Percentiles rank a stretch among this genome's conserved stretches.
phyloP scores from a whole-genome alignment of 2,113 vertebrate species.

The Sisor rabdophorus region DNA sequence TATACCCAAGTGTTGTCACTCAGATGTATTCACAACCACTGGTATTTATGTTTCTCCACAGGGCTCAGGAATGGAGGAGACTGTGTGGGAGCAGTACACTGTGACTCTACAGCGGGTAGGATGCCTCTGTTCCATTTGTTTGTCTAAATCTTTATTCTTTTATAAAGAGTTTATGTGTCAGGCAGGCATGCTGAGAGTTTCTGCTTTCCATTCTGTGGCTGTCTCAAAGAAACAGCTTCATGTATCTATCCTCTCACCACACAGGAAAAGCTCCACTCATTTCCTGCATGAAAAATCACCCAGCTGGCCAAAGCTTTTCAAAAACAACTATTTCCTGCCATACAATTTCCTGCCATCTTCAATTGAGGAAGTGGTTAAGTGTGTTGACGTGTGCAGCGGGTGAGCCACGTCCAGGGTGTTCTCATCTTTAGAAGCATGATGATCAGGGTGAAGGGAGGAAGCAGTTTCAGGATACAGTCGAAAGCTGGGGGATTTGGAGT shows the following conservation, averaged over 20 bases:
- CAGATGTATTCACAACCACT: neutral
- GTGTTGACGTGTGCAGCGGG: constrained; percentile 31
- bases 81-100: constrained; percentile 92
- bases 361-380: constrained; percentile 27
- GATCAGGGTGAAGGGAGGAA: neutral
- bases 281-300: constrained; percentile 22
- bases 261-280: constrained; percentile 41
- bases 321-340: constrained; percentile 18
- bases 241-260: constrained; percentile 16
- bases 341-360: constrained; percentile 30
- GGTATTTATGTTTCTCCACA: constrained; percentile 38
- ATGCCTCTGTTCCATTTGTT: constrained; percentile 40
- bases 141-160: neutral
- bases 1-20: neutral
- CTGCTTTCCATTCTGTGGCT: neutral
- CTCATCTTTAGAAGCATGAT: constrained; percentile 2
- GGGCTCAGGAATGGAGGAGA: constrained; percentile 82
- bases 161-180: constrained; percentile 7
- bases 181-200: constrained; percentile 2
- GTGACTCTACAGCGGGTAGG: constrained; percentile 88
- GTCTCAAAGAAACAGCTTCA: constrained; percentile 1
- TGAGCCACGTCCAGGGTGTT: constrained; percentile 15
- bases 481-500: neutral
- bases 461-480: constrained; percentile 4
- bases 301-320: constrained; percentile 27